These are phyloP conservation scores for Herpailurus yagouaroundi DNA, from an alignment of 2,113 vertebrate species.

Conservation along the genomic window DNA sequence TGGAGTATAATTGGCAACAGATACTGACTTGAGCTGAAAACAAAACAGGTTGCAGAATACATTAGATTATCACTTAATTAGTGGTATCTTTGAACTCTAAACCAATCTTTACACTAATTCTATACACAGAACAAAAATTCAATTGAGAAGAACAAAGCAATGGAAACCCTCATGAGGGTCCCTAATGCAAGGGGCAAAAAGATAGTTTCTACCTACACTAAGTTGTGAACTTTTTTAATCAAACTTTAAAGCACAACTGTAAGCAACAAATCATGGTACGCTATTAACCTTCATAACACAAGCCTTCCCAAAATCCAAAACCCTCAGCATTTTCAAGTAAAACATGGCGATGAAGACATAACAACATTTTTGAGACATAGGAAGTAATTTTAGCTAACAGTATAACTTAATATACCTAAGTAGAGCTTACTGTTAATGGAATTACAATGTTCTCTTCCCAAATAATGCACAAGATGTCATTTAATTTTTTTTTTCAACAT, in stretches of 20 bases:
- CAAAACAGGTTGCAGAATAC: constrained; percentile 73
- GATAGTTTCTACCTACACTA: neutral
- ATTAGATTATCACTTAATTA: constrained; percentile 82
- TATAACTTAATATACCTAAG: neutral
- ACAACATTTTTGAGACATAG: neutral
- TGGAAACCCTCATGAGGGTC: neutral
- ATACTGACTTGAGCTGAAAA: constrained; percentile 69
- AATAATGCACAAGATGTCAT: neutral
- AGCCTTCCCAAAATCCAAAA: neutral
- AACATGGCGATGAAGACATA: neutral
- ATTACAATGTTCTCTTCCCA: neutral
- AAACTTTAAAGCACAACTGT: constrained; percentile 10
- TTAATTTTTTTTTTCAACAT: too few species aligned
- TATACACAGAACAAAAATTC: constrained; percentile 57
- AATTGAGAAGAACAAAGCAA: constrained; percentile 50
- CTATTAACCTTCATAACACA: neutral
- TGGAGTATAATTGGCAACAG: constrained; percentile 77
- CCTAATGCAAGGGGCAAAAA: neutral
- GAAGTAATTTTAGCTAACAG: neutral
- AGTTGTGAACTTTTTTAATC: constrained; percentile 47
- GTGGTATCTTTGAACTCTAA: constrained; percentile 71
- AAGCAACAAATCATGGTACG: neutral
- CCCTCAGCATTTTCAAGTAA: constrained; percentile 3
- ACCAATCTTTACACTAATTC: constrained; percentile 73
- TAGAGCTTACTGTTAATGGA: neutral